Evolutionary conservation across 2,888 invertebrate genomes (phyloP), one percentile per base, ranked within the genome.

Genomic region (Diogma glabrata): DNA sequence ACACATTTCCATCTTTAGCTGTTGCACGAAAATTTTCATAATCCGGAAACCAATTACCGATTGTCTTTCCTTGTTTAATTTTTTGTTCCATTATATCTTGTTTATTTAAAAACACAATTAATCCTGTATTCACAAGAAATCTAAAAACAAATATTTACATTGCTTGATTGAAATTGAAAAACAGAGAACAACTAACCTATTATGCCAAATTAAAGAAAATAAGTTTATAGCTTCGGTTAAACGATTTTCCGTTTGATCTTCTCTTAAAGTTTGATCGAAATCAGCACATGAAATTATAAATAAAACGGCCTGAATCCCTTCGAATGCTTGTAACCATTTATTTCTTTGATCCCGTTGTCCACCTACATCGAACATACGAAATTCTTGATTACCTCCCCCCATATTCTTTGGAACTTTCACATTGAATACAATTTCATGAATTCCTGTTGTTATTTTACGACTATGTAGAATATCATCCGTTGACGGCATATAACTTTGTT

Each of bases 251-350:
- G 67, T 67, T 47, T 71, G 63, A 61, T 87, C 87, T 61, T 88
- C 88, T 6, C 87, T 66, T 7, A 87, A 64, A 3, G 72, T 80
- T 69, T 83, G 83, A 67, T 89, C 88, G 63, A 85, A 89, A 67
- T 87, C 85, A 59, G 85, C 85, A 59, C 82, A 80, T 2, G 88
- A 87, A 22, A 86, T 84, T 52, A 89, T 66, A 64, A 88, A 89
- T 64, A 89, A 75, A 47, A 89, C 82, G 1, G 87, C 87, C 58
- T 86, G 79, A 57, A 87, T 86, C 3, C 85, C 87, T 64, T 87
- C 87, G 61, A 89, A 89, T 1, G 84, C 85, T 76, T 82, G 82
- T 58, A 89, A 87, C 89, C 89, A 89, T 65, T 87, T 87, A 58
- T 82, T 82, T 52, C 88, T 71, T 61, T 87, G 84, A 10, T 87